Conservation (phyloP, 2,797 vertebrate species). For the Bufotes viridis region DNA sequence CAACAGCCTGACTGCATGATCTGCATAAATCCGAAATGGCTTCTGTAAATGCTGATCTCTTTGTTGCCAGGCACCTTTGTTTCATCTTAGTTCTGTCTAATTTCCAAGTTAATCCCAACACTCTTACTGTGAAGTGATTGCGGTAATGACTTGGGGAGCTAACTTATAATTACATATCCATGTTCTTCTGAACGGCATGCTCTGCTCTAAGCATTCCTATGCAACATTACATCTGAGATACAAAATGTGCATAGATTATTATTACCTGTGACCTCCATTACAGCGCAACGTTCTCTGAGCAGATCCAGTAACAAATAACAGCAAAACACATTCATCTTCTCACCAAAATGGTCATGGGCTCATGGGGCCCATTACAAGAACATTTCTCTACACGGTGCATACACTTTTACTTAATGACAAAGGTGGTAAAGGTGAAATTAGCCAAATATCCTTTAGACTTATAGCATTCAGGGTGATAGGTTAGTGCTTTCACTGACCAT, state of each 20-base stretch:
- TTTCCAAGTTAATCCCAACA: slow-evolving; percentile 5
- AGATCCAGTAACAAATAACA: slow-evolving; percentile 4
- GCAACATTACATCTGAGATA: slow-evolving; percentile 31
- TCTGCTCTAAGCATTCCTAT: slow-evolving; percentile 19
- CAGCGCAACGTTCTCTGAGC: neutral
- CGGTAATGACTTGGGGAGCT: slow-evolving; percentile 32
- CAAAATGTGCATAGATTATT: slow-evolving; percentile 19
- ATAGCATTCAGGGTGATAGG: neutral
- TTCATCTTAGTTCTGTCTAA: slow-evolving; percentile 9
- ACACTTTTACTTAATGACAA: slow-evolving; percentile 1
- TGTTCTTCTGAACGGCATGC: slow-evolving; percentile 23
- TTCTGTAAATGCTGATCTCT: neutral
- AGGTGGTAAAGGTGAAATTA: neutral
- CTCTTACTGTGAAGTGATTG: slow-evolving; percentile 37
- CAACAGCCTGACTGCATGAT: neutral
- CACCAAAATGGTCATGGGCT: neutral
- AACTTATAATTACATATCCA: slow-evolving; percentile 43
- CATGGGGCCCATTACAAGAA: neutral
- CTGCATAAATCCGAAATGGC: slow-evolving; percentile 12
- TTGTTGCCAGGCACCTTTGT: neutral
- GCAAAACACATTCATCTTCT: neutral
- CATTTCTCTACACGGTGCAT: neutral
- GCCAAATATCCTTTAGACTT: neutral
- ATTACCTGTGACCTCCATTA: slow-evolving; percentile 16
- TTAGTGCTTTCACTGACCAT: neutral